phyloP scores from a whole-genome alignment of 2,113 vertebrate species.

The Sporophila hypoxantha region DNA sequence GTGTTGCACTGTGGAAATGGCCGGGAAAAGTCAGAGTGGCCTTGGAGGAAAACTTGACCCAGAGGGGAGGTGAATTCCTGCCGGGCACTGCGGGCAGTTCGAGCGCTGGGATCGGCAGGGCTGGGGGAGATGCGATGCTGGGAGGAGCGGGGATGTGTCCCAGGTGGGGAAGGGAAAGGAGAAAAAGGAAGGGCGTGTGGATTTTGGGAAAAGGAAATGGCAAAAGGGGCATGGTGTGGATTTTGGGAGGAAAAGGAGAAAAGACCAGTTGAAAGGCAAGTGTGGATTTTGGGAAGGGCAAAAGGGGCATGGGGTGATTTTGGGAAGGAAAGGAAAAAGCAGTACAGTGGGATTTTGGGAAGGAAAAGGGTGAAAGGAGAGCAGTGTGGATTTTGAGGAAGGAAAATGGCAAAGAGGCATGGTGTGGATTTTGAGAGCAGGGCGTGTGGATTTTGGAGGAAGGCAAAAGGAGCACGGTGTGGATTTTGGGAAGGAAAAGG shows the following conservation, averaged over 20 bases:
- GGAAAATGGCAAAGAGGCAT: too few species aligned
- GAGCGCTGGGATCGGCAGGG: neutral
- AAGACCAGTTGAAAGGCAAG: too few species aligned
- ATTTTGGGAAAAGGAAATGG: neutral
- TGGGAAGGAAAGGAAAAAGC: too few species aligned
- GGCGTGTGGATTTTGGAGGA: too few species aligned
- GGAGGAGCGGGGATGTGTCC: fast-evolving
- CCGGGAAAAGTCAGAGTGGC: neutral
- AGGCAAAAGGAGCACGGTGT: too few species aligned
- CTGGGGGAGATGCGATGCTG: fast-evolving
- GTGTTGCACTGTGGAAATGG: slow-evolving; percentile 42
- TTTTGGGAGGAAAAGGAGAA: too few species aligned
- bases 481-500: too few species aligned
- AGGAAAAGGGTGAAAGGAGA: too few species aligned
- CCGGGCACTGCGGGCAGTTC: neutral
- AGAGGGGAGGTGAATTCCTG: neutral
- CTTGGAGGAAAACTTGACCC: slow-evolving; percentile 21
- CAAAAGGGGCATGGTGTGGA: fast-evolving
- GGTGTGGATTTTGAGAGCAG: too few species aligned
- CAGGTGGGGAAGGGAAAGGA: fast-evolving
- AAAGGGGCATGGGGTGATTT: too few species aligned
- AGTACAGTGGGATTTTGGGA: too few species aligned
- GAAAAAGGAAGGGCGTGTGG: fast-evolving
- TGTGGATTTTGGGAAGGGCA: neutral
- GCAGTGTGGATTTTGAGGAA: too few species aligned